Evolutionary conservation across 2,888 invertebrate species (phyloP).

Genomic region (Toxonevra muliebris): DNA sequence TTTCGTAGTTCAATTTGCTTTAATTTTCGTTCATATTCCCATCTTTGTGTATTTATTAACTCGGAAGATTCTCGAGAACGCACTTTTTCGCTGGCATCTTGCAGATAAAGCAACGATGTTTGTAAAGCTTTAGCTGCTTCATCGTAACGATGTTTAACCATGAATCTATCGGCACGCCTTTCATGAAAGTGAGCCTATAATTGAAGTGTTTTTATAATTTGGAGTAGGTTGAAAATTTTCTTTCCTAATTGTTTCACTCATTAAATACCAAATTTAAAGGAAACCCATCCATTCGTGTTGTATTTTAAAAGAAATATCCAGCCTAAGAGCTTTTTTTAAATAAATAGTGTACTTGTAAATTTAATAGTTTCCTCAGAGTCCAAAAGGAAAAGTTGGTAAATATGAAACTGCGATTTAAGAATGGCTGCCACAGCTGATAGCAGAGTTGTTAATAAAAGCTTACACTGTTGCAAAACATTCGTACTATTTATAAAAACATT

Average conservation of each 20-base stretch:
- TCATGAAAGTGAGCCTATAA: slow-evolving; percentile 63
- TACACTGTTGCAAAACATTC: too few relatives aligned
- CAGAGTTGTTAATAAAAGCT: too few relatives aligned
- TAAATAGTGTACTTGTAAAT: too few relatives aligned
- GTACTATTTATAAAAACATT: too few relatives aligned
- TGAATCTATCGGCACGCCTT: slow-evolving; percentile 59
- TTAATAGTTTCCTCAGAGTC: too few relatives aligned
- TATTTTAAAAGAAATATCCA: too few relatives aligned
- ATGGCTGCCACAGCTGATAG: too few relatives aligned
- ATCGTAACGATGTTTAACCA: slow-evolving; percentile 58
- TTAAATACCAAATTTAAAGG: slow-evolving; percentile 62
- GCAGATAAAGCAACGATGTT: slow-evolving; percentile 56
- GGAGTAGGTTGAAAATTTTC: slow-evolving; percentile 2
- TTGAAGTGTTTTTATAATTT: background rate
- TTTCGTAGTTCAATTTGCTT: slow-evolving; percentile 59
- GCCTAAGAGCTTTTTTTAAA: too few relatives aligned
- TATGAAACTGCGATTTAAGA: too few relatives aligned
- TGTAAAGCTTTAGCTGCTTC: slow-evolving; percentile 61
- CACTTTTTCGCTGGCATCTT: slow-evolving; percentile 58
- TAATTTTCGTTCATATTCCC: slow-evolving; percentile 58
- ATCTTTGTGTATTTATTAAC: slow-evolving; percentile 56
- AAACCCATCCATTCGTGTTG: slow-evolving; percentile 54
- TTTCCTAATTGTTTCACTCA: too few relatives aligned
- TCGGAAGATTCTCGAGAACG: slow-evolving; percentile 54
- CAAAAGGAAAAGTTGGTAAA: too few relatives aligned